Percentiles rank a stretch among this genome's conserved stretches.
Conservation (phyloP, 1,140 invertebrate genomes). For the Cylas formicarius region DNA sequence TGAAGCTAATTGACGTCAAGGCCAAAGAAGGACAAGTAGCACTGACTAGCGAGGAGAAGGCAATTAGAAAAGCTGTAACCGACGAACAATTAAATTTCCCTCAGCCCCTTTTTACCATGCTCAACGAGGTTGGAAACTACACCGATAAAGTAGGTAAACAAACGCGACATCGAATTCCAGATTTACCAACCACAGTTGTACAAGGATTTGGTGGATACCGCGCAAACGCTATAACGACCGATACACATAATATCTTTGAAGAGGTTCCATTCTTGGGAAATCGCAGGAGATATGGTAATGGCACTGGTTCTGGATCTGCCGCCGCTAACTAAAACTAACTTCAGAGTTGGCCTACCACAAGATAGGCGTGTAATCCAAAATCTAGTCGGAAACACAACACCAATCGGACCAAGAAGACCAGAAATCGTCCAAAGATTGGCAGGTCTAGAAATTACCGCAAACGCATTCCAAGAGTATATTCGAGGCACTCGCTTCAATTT, state of each 20-base stretch:
- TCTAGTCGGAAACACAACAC: constrained; percentile 13
- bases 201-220: constrained; percentile 28
- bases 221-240: constrained; percentile 15
- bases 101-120: constrained; percentile 19
- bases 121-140: constrained; percentile 22
- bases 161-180: constrained; percentile 16
- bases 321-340: constrained; percentile 19
- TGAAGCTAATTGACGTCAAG: constrained; percentile 20
- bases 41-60: constrained; percentile 24
- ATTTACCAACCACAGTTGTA: constrained; percentile 20
- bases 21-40: constrained; percentile 20
- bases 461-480: constrained; percentile 20
- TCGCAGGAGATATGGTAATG: constrained; percentile 28
- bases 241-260: constrained; percentile 31
- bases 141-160: constrained; percentile 26
- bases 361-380: constrained; percentile 12
- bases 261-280: constrained; percentile 30
- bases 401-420: constrained; percentile 20
- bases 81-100: constrained; percentile 26
- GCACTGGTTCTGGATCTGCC: constrained; percentile 4
- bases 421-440: constrained; percentile 22
- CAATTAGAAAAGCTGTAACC: constrained; percentile 16
- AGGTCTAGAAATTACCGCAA: constrained; percentile 22
- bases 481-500: constrained; percentile 24
- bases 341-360: too few species aligned